Evolutionary conservation across 2,113 vertebrate genomes (phyloP).

Genomic region (Pan paniscus): DNA sequence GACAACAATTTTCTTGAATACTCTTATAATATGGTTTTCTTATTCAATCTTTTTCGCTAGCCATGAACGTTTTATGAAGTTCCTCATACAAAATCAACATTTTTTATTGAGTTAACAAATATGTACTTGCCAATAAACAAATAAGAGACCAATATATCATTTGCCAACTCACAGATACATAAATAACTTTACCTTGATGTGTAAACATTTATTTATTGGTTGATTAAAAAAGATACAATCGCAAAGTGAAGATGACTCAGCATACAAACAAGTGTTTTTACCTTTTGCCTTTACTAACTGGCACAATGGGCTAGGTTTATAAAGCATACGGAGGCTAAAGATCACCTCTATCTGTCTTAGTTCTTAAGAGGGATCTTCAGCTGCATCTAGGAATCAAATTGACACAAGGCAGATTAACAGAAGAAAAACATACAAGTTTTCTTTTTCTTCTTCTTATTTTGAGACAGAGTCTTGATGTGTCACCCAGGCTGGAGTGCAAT

Average conservation of each 20-base stretch:
- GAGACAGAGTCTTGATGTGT: too few relatives aligned
- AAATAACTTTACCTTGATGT: not conserved
- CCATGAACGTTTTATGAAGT: not conserved
- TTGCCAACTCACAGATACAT: not conserved
- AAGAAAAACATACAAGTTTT: not conserved
- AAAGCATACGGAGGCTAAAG: not conserved
- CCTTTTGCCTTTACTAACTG: not conserved
- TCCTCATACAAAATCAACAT: not conserved
- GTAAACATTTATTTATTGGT: not conserved
- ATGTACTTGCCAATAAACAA: not conserved
- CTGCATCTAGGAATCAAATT: not conserved
- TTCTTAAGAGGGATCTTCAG: not conserved
- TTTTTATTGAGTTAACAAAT: constrained; percentile 44
- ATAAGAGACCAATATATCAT: not conserved
- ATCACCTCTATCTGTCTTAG: not conserved
- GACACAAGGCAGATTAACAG: not conserved
- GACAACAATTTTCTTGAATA: constrained; percentile 24
- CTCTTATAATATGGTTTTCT: not conserved
- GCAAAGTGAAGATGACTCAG: not conserved
- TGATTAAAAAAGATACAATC: not conserved
- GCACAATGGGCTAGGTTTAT: not conserved
- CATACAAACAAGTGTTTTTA: not conserved
- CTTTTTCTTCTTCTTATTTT: too few relatives aligned
- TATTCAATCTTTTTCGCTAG: not conserved
- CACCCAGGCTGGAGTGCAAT: too few relatives aligned